Conservation (phyloP, 2,888 invertebrate genomes). For the Drosophila birchii region DNA sequence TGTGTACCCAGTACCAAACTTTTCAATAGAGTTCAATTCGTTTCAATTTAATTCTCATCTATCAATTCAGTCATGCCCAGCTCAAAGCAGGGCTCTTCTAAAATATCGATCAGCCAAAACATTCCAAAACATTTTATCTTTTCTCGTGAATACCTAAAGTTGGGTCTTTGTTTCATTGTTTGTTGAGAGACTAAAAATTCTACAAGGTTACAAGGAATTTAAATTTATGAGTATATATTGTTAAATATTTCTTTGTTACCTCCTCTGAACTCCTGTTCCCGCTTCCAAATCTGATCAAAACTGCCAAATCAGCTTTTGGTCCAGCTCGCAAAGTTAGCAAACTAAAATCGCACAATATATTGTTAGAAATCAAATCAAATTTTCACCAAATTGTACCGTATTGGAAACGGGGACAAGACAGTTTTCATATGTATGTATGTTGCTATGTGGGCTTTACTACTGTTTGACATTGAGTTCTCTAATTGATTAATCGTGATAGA, state of each 20-base stretch:
- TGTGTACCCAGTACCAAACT: conserved; percentile 73
- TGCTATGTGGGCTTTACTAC: conserved; percentile 60
- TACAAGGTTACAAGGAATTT: conserved; percentile 49
- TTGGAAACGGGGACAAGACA: neutral
- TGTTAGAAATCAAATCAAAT: neutral
- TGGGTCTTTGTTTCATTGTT: conserved; percentile 46
- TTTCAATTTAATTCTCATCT: conserved; percentile 51
- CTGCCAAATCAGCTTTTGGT: neutral
- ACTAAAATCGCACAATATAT: neutral
- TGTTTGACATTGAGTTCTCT: conserved; percentile 50
- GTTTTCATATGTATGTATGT: conserved; percentile 38
- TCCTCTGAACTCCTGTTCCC: conserved; percentile 1
- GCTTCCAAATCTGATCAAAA: conserved; percentile 7
- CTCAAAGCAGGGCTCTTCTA: conserved; percentile 55
- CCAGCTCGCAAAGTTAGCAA: neutral
- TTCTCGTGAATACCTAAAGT: conserved; percentile 58
- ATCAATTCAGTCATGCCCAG: conserved; percentile 75
- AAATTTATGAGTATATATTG: conserved; percentile 40
- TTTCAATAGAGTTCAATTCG: conserved; percentile 46
- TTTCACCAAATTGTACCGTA: neutral
- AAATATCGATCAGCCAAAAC: conserved; percentile 45
- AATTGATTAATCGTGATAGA: conserved; percentile 57
- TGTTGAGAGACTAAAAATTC: conserved; percentile 59
- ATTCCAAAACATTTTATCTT: conserved; percentile 51
- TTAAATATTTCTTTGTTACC: conserved; percentile 39